Conservation (phyloP, 64 coral and sea anemone genomes). For the Trachythela sp. region DNA sequence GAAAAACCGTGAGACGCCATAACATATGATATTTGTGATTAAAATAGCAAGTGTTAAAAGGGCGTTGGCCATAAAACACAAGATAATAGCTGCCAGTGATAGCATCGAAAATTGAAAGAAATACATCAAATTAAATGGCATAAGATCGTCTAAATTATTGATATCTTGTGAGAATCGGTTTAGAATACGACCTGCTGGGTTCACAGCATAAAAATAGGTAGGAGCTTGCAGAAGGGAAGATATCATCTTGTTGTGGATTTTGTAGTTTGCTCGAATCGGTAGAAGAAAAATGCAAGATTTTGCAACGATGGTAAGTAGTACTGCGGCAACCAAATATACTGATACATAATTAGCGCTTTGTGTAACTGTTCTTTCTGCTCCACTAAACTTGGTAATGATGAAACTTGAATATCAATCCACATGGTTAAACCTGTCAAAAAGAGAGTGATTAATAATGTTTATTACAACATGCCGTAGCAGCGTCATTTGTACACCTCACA, state of each 20-base stretch:
- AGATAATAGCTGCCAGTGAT: neutral
- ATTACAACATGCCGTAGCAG: no score
- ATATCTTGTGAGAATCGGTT: constrained; percentile 68
- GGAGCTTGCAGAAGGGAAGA: constrained; percentile 45
- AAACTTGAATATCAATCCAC: neutral
- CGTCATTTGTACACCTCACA: no score
- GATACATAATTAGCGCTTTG: neutral
- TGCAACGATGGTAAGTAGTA: neutral
- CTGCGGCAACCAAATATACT: neutral
- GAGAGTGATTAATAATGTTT: no score
- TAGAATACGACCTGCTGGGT: constrained; percentile 61
- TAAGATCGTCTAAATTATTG: constrained; percentile 41
- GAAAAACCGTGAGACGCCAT: neutral
- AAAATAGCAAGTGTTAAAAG: neutral
- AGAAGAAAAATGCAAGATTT: neutral
- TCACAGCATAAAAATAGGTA: constrained; percentile 45
- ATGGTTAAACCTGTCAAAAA: neutral
- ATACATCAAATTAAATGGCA: constrained; percentile 44
- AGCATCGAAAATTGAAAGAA: neutral
- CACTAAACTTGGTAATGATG: neutral
- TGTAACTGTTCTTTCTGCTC: neutral
- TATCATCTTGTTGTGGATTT: constrained; percentile 56
- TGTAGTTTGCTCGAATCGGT: constrained; percentile 41
- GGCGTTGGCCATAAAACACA: neutral
- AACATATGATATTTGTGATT: neutral